Conservation (phyloP, 2,797 vertebrate species). For the Neostethus bicornis region DNA sequence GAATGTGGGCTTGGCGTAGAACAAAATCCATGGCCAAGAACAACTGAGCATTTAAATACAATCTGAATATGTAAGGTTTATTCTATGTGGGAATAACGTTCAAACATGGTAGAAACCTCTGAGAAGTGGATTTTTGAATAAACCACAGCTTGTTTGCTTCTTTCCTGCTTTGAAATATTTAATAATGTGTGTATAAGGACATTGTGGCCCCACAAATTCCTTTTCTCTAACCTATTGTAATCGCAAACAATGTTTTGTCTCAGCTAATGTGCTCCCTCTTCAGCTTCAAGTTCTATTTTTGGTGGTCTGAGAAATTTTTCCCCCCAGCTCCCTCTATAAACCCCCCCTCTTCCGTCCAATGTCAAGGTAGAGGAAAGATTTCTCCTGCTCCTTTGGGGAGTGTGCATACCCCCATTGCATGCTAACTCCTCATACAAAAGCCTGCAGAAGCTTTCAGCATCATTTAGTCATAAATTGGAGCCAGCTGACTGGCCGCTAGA, state of each 20-base stretch:
- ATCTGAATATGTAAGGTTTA: no score
- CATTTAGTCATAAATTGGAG: constrained; percentile 72
- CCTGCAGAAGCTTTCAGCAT: constrained; percentile 54
- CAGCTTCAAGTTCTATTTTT: constrained; percentile 66
- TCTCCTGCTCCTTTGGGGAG: constrained; percentile 57
- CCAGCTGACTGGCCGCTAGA: constrained; percentile 78
- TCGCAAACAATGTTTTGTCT: constrained; percentile 36
- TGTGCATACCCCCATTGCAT: constrained; percentile 62
- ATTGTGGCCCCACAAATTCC: constrained; percentile 15
- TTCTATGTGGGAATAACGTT: no score
- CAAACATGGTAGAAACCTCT: no score
- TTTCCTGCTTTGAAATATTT: no score
- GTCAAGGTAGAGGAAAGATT: constrained; percentile 45
- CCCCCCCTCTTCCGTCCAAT: constrained; percentile 5
- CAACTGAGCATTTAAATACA: no score
- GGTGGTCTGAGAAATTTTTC: constrained; percentile 64
- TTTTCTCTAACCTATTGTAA: constrained; percentile 46
- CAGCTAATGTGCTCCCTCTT: constrained; percentile 37
- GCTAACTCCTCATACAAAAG: constrained; percentile 59
- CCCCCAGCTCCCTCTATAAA: constrained; percentile 24
- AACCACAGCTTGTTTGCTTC: no score
- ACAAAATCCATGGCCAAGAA: no score
- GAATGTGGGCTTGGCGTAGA: no score
- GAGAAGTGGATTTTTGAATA: no score
- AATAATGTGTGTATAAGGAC: constrained; percentile 12